Conservation (phyloP, 2,888 invertebrate genomes). For the Agriopis aurantiaria region DNA sequence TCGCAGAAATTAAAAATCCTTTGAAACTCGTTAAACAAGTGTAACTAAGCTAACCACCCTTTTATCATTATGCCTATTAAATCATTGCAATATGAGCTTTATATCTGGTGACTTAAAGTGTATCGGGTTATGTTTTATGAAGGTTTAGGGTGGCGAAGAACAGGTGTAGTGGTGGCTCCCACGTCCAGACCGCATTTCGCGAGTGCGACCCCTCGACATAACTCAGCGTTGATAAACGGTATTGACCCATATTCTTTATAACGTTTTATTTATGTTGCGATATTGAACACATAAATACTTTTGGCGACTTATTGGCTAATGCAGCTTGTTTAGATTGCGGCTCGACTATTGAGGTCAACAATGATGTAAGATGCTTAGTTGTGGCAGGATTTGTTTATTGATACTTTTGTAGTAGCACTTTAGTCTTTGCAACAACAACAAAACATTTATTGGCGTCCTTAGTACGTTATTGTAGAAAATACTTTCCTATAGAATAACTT, state of each 20-base stretch:
- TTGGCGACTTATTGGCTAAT: constrained; percentile 45
- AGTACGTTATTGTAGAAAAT: no score
- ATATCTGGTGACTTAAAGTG: constrained; percentile 28
- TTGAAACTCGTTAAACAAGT: constrained; percentile 46
- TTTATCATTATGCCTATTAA: constrained; percentile 20
- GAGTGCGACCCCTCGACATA: constrained; percentile 49
- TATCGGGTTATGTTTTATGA: constrained; percentile 20
- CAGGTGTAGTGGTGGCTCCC: constrained; percentile 61
- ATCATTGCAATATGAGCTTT: constrained; percentile 22
- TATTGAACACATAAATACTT: constrained; percentile 50
- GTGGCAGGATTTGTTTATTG: constrained; percentile 5
- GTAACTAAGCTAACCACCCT: constrained; percentile 42
- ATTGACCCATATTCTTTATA: constrained; percentile 51
- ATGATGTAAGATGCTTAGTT: constrained; percentile 10
- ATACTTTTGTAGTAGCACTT: background rate
- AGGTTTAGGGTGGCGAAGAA: constrained; percentile 57
- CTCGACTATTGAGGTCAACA: constrained; percentile 7
- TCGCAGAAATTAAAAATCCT: constrained; percentile 33
- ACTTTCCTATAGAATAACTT: no score
- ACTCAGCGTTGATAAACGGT: constrained; percentile 49
- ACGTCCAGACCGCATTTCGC: constrained; percentile 60
- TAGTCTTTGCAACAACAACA: background rate
- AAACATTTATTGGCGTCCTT: no score
- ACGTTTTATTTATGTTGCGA: constrained; percentile 45
- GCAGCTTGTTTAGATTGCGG: constrained; percentile 38